Conservation (phyloP, 2,888 invertebrate genomes). For the Chaetogeoica ovagalla region DNA sequence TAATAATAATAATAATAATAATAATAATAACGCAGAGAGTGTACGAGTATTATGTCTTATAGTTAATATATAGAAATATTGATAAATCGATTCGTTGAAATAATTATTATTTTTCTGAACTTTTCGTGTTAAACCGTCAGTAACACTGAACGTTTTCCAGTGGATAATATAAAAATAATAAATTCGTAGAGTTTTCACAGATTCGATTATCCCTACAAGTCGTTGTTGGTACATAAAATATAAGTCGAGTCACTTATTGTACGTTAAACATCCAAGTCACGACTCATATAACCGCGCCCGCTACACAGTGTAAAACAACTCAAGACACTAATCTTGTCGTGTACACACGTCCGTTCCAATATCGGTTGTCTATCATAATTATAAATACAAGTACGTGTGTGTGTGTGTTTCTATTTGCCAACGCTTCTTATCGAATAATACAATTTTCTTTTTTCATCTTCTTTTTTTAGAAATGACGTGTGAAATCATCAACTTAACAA, state of each 20-base stretch:
- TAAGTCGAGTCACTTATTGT: not conserved
- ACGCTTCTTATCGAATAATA: not conserved
- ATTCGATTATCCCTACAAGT: not conserved
- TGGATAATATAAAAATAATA: too few relatives aligned
- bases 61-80: too few relatives aligned
- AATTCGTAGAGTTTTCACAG: not conserved
- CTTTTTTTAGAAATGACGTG: not conserved
- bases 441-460: too few relatives aligned
- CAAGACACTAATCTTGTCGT: slow-evolving; percentile 16
- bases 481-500: not conserved
- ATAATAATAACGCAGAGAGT: too few relatives aligned
- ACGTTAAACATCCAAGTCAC: slow-evolving; percentile 2
- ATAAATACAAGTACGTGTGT: not conserved
- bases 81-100: too few relatives aligned
- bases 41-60: too few relatives aligned
- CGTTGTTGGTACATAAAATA: not conserved
- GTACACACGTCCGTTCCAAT: slow-evolving; percentile 19
- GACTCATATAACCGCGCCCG: not conserved
- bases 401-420: not conserved
- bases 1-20: too few relatives aligned
- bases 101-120: too few relatives aligned
- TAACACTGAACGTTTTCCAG: too few relatives aligned
- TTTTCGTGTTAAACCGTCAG: too few relatives aligned
- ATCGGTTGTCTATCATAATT: slow-evolving; percentile 3
- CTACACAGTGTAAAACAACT: not conserved